Percentiles rank a stretch among this genome's conserved stretches.
Conservation (phyloP, 1,140 invertebrate species). For the Teleopsis dalmanni region DNA sequence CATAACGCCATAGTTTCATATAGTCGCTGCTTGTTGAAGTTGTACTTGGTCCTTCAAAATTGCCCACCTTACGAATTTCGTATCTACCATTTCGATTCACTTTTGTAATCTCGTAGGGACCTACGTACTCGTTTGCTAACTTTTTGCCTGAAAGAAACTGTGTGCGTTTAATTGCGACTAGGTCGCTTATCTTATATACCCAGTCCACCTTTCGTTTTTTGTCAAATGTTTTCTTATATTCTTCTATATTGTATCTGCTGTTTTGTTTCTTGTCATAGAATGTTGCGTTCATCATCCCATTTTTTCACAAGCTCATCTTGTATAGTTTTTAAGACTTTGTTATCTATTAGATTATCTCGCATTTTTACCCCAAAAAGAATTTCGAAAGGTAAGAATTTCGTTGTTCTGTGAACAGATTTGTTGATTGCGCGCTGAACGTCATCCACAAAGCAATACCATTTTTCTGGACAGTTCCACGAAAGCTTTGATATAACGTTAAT, state of each 20-base stretch:
- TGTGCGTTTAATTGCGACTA: not conserved
- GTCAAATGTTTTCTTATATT: no score
- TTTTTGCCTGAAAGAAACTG: not conserved
- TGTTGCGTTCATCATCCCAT: not conserved
- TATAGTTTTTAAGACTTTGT: no score
- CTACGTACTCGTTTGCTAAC: conserved; percentile 14
- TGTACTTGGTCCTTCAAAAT: conserved; percentile 20
- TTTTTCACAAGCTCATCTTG: not conserved
- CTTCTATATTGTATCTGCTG: not conserved
- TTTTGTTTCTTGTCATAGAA: not conserved
- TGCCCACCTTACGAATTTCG: conserved; percentile 21
- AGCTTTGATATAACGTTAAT: no score
- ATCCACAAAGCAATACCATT: no score
- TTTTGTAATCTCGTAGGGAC: conserved; percentile 30
- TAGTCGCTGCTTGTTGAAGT: conserved; percentile 26
- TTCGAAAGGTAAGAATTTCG: no score
- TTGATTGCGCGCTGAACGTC: no score
- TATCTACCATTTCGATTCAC: conserved; percentile 22
- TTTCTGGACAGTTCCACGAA: no score
- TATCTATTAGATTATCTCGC: no score
- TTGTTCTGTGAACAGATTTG: no score
- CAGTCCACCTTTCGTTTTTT: no score
- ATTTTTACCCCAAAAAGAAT: no score
- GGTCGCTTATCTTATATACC: not conserved
- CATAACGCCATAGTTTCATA: conserved; percentile 26